Conservation (phyloP, 2,797 vertebrate species). For the Acipenser ruthenus region DNA sequence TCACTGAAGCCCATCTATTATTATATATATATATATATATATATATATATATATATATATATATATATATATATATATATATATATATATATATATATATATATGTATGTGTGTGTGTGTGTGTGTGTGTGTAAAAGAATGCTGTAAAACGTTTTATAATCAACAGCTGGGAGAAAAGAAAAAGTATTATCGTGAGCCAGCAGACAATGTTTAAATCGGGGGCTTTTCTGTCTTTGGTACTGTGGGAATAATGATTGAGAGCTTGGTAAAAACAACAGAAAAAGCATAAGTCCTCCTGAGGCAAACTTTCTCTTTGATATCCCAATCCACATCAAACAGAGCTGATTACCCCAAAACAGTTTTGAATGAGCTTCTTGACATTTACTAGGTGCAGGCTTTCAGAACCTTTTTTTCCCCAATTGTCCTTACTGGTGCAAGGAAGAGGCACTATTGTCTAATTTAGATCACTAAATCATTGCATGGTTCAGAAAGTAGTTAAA, state of each 20-base stretch:
- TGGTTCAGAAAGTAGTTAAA: too few species aligned
- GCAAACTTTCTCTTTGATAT: background rate
- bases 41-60: too few species aligned
- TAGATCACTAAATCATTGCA: too few species aligned
- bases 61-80: too few species aligned
- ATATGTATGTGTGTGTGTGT: too few species aligned
- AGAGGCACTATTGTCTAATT: too few species aligned
- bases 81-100: too few species aligned
- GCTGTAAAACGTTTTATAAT: background rate
- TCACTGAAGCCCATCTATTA: too few species aligned
- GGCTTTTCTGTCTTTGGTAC: background rate
- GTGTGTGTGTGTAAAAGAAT: too few species aligned
- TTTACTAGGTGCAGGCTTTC: constrained; percentile 2
- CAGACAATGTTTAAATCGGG: background rate
- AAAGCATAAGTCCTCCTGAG: background rate
- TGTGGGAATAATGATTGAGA: background rate
- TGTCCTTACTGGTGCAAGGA: too few species aligned
- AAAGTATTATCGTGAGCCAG: too few species aligned
- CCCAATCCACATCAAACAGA: background rate
- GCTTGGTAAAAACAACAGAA: background rate
- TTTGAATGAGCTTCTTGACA: background rate
- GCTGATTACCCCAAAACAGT: background rate
- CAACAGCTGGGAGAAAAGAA: background rate
- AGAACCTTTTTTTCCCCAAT: background rate
- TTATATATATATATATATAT: too few species aligned